Base-by-base conservation (phyloP, 2,113 vertebrate genomes). In the Otocyon megalotis region DNA sequence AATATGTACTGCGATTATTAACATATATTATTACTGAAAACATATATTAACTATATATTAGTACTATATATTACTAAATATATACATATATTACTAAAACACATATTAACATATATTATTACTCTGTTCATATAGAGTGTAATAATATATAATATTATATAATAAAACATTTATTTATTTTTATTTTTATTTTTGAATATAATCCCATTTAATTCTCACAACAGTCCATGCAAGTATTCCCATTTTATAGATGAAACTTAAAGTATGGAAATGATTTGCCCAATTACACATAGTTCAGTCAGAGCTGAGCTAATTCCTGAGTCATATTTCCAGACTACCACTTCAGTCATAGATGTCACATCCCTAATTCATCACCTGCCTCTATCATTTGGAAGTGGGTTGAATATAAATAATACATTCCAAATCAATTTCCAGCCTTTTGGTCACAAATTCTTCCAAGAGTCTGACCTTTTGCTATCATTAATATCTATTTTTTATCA, bases 321-420 rank as follows among this genome's bases (percentile, higher is more conserved):
- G 24, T 56, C 30, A 4, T 22, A 60, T 84, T 84, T 84, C 88
- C 10, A 86, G 84, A 43, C 20, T 85, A n/a, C 76, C 56, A 43
- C 74, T 63, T 88, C 19, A 19, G 58, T 48, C 48, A 0, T 3
- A 30, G 56, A 60, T 8, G 35, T 48, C 37, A 20, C 8, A 26
- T 43, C 11, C 43, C 81, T 24, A 30, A 50, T 62, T 65, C 7
- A 16, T 48, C 48, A 43, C 28, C 11, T 3, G 56, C 50, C 56
- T 63, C 63, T 56, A 16, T 91, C 60, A 89, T 94, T 86, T 26
- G 67, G 91, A 93, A 94, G 54, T 43, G 77, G 82, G 37, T 19
- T 67, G 37, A 26, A 24, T 54, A 87, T 97, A 95, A 97, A 96
- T 96, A 94, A 97, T 96, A 56, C 74, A 95, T 93, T 96, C 30